phyloP scores from a whole-genome alignment of 2,113 vertebrate genomes.

The Lichenostomus cassidix region DNA sequence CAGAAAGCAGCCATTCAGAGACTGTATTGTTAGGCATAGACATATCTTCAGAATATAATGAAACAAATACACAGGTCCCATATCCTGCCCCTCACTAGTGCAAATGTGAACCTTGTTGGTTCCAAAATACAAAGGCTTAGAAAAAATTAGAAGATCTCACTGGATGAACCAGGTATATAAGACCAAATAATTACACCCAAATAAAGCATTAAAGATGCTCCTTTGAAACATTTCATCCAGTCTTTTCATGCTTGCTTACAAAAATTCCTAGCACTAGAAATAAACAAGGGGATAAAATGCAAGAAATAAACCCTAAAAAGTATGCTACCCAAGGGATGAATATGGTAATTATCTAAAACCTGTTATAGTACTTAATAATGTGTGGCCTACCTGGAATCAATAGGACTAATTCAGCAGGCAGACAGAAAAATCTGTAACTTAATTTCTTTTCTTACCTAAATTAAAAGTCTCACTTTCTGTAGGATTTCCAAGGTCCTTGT shows the following conservation, averaged over 20 bases:
- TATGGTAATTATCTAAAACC: constrained; percentile 25
- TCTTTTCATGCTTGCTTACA: background rate
- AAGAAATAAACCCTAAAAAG: background rate
- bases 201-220: background rate
- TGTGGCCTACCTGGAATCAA: constrained; percentile 22
- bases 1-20: constrained; percentile 35
- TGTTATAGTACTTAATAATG: constrained; percentile 14
- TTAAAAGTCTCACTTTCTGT: constrained; percentile 1
- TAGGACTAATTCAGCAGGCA: constrained; percentile 18
- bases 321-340: background rate
- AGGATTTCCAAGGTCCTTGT: constrained; percentile 8
- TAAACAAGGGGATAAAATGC: constrained; percentile 3
- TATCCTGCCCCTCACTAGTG: background rate
- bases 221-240: background rate
- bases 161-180: background rate
- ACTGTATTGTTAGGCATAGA: background rate
- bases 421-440: background rate
- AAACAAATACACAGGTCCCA: background rate
- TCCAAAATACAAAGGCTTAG: background rate
- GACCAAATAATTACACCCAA: background rate
- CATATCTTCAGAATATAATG: background rate
- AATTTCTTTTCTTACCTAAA: constrained; percentile 34
- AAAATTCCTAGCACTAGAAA: background rate
- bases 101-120: background rate
- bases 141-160: background rate